Base-by-base conservation (phyloP, 2,113 vertebrate genomes). In the Axis porcinus region DNA sequence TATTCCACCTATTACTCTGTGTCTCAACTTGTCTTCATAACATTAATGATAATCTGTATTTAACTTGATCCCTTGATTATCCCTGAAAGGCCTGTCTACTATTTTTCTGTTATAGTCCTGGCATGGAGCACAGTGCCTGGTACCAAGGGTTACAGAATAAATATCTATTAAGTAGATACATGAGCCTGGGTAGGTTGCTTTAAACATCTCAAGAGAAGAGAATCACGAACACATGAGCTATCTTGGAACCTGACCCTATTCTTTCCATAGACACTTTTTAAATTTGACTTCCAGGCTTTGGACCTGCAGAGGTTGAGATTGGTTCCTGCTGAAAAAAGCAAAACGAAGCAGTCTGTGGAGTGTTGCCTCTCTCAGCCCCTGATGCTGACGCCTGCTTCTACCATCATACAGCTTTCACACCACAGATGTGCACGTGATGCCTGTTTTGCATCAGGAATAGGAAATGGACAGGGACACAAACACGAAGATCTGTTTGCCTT, bases 401-500 rank as follows among this genome's bases (percentile, higher is more conserved):
- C 54, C 47, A 27, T 28, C 27, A 25, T 7, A 4, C 2, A 17
- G 2, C 28, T 33, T 57, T n/a, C n/a, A 30, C 10, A 25, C 19
- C 19, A 19, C 5, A 28, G 3, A 36, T 8, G 6, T 3, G 14
- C 1, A 3, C 2, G 30, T 25, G 21, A 9, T 36, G 21, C 33
- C 17, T 76, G 2, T 5, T 62, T 62, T 57, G 52, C 58, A 43
- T 1, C 19, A 57, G 60, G 3, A 13, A 7, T 0, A 5, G 7
- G 15, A 23, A 58, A 54, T 17, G 11, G 7, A 16, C 23, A 19
- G 21, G 86, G 74, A 45, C 9, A 2, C 5, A 58, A 17, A 19
- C 36, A 62, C 2, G 13, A 7, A 93, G 23, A 11, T 8, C 6
- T 7, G 17, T 28, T 12, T 43, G 57, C 52, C 64, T 83, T 88